phyloP scores from a whole-genome alignment of 2,888 invertebrate genomes.

The Caenorhabditis doughertyi region DNA sequence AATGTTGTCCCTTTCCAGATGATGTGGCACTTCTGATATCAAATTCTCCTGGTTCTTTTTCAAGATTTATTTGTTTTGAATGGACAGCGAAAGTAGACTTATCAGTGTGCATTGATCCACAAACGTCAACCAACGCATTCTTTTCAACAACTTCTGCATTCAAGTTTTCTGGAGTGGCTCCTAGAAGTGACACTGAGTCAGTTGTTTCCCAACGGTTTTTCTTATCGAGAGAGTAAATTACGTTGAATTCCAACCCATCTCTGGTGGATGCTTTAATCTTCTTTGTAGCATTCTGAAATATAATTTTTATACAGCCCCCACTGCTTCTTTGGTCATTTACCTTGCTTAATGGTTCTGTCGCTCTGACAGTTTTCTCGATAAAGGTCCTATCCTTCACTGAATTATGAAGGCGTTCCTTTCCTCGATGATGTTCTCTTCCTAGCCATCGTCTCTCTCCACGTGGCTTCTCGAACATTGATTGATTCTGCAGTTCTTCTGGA shows the following conservation, averaged over 20 bases:
- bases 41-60: conserved; percentile 15
- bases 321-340: too few relatives aligned
- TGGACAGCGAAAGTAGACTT: conserved; percentile 24
- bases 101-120: not conserved
- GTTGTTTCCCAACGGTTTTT: conserved; percentile 41
- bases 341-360: conserved; percentile 44
- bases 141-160: conserved; percentile 48
- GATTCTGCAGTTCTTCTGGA: conserved; percentile 19
- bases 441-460: conserved; percentile 54
- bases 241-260: conserved; percentile 38
- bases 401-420: conserved; percentile 40
- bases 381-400: conserved; percentile 35
- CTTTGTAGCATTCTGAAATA: conserved; percentile 33
- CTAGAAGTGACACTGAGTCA: conserved; percentile 12
- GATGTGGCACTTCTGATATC: conserved; percentile 26
- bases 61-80: not conserved
- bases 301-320: too few relatives aligned
- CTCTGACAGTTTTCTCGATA: conserved; percentile 36
- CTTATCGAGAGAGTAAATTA: conserved; percentile 48
- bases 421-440: conserved; percentile 40
- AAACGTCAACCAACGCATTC: conserved; percentile 4
- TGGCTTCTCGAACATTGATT: conserved; percentile 45
- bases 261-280: conserved; percentile 15
- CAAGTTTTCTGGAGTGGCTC: conserved; percentile 35
- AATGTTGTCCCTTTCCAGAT: conserved; percentile 19